These are phyloP conservation scores for Sycobia sp. DNA, from an alignment of 1,140 invertebrate genomes.

Conservation along the genomic window DNA sequence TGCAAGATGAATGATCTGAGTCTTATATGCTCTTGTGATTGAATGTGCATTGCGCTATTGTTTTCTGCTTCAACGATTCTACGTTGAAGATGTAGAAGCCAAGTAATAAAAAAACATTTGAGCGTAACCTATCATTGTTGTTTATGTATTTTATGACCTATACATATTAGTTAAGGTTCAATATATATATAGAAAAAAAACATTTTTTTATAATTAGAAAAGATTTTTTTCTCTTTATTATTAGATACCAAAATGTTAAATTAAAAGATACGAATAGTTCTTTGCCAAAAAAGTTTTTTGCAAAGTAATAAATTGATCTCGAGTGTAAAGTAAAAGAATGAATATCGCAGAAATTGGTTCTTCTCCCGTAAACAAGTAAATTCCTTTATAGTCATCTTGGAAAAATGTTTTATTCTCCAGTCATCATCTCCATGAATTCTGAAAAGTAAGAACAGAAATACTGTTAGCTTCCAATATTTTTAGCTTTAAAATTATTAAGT, in stretches of 20 bases:
- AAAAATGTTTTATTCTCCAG: constrained; percentile 79
- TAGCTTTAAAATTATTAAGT: too few species aligned
- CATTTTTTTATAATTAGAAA: not conserved
- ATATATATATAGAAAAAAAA: not conserved
- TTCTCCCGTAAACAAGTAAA: too few species aligned
- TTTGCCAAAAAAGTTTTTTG: too few species aligned
- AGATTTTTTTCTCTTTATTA: not conserved
- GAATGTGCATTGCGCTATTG: constrained; percentile 6
- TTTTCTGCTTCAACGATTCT: constrained; percentile 16
- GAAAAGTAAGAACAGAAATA: constrained; percentile 35
- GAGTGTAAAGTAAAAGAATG: too few species aligned
- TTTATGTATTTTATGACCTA: not conserved
- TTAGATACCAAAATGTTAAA: not conserved
- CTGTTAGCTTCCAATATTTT: too few species aligned
- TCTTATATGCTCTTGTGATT: constrained; percentile 12
- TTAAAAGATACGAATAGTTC: too few species aligned
- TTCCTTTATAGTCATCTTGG: too few species aligned
- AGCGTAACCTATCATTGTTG: constrained; percentile 17
- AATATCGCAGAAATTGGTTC: too few species aligned
- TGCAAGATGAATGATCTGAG: not conserved
- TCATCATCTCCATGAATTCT: constrained; percentile 90
- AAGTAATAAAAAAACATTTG: constrained; percentile 12
- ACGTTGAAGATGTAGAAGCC: constrained; percentile 19
- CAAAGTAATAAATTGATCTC: too few species aligned
- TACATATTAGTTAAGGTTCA: not conserved